Base-by-base conservation (phyloP, 2,113 vertebrate genomes). In the Zeus faber region DNA sequence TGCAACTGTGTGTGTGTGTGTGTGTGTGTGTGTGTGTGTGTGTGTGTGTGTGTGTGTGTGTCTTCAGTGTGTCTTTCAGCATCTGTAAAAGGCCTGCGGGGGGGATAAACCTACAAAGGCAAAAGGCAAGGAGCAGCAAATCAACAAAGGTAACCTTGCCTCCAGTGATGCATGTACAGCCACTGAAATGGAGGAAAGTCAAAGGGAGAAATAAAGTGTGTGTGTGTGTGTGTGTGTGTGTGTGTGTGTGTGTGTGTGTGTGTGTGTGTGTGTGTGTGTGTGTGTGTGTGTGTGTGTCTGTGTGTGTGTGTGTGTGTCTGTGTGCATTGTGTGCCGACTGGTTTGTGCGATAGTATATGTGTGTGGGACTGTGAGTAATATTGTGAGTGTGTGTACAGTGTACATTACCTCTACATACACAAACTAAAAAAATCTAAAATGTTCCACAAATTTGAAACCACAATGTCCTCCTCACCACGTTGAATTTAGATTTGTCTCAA, bases 61-160 rank as follows among this genome's bases (percentile, higher is more conserved):
- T 11, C 39, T 63, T 9, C 20, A 9, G 8, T 20, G 58, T 49
- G 54, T 71, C n/a, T 73, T 60, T 23, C 58, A 26, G 51, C 62
- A 75, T 66, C 58, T 45, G 40, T 74, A 81, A 70, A 77, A 77
- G 62, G 83, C 84, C 81, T 46, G 52, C n/a, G n/a, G n/a, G n/a
- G n/a, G 78, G 77, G 79, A 70, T 65, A 67, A 69, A 70, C 77
- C 76, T 67, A 85, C 81, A 77, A 85, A 82, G 74, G 74, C 83
- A 81, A 74, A 74, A 76, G 74, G 74, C 72, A 84, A 81, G 64
- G 77, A 84, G 74, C 87, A 76, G 79, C 84, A 85, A 83, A 83
- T 77, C 81, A 86, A 83, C 79, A 85, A 82, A 84, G 81, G 81
- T 88, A 87, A 89, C 88, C 86, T 88, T 85, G 89, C 76, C 86